These are phyloP conservation scores for Triplophysa rosa DNA, from an alignment of 2,113 vertebrate genomes.

Conservation along the genomic window DNA sequence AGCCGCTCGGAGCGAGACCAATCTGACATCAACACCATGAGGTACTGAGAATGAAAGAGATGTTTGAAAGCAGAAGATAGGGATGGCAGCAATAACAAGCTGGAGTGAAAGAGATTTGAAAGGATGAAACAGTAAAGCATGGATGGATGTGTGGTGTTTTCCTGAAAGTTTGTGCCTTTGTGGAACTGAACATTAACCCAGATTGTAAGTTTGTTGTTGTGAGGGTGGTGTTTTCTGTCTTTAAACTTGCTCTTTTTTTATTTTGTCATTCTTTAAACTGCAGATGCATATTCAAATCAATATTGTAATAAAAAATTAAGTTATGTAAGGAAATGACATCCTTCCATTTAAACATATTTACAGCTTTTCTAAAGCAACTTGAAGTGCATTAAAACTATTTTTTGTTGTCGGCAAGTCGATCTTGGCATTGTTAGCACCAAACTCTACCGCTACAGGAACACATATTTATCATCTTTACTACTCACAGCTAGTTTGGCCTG, in stretches of 20 bases:
- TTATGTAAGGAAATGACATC: too few species aligned
- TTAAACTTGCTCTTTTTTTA: neutral
- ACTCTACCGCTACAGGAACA: too few species aligned
- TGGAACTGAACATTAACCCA: constrained; percentile 18
- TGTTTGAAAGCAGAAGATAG: constrained; percentile 7
- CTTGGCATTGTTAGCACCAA: too few species aligned
- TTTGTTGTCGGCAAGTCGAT: too few species aligned
- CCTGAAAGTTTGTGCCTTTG: constrained; percentile 24
- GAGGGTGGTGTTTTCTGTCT: neutral
- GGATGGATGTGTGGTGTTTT: constrained; percentile 21
- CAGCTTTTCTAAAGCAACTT: too few species aligned
- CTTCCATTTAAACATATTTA: neutral
- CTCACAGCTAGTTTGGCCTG: neutral
- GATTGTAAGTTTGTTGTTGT: constrained; percentile 20
- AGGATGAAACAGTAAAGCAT: constrained; percentile 31
- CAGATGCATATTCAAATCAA: too few species aligned
- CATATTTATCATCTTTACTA: neutral
- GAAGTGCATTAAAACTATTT: too few species aligned
- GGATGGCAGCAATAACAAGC: constrained; percentile 26
- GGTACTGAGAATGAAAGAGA: constrained; percentile 37
- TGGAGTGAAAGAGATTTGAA: constrained; percentile 1
- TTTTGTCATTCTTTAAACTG: neutral
- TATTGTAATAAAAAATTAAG: too few species aligned
- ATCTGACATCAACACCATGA: constrained; percentile 52
- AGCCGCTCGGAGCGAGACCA: constrained; percentile 25